Conservation (phyloP, 1,140 invertebrate species). For the Agrypnia vestita region DNA sequence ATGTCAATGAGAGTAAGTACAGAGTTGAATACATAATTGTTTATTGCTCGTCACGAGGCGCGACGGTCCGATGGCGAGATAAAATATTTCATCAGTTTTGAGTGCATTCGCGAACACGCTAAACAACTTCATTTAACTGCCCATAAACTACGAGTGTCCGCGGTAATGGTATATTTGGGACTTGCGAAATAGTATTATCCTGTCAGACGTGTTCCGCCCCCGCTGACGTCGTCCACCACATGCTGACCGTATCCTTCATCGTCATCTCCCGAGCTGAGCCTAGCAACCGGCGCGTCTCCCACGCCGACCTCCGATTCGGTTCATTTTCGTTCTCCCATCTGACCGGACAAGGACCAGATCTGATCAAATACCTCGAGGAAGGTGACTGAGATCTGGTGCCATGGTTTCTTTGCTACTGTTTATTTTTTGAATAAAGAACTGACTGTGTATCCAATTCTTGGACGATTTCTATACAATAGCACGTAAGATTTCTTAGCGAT, state of each 20-base stretch:
- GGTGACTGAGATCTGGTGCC: too few species aligned
- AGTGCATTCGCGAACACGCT: neutral
- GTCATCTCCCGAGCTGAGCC: slow-evolving; percentile 10
- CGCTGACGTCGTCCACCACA: neutral
- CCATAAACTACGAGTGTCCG: slow-evolving; percentile 7
- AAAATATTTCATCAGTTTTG: too few species aligned
- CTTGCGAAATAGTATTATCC: slow-evolving; percentile 35
- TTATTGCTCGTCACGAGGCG: too few species aligned
- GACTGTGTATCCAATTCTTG: too few species aligned
- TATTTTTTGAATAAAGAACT: too few species aligned
- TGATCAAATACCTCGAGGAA: neutral
- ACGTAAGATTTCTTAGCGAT: too few species aligned
- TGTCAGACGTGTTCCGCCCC: slow-evolving; percentile 33
- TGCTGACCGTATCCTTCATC: slow-evolving; percentile 17
- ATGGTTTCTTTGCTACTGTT: too few species aligned
- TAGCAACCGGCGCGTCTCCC: slow-evolving; percentile 9
- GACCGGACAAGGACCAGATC: neutral
- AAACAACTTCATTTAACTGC: neutral
- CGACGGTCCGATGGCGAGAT: too few species aligned
- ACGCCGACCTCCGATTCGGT: neutral
- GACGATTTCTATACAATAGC: too few species aligned
- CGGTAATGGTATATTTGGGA: slow-evolving; percentile 16
- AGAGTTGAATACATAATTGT: too few species aligned
- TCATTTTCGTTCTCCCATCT: neutral
- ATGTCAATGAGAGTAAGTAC: too few species aligned